Base-by-base conservation (phyloP, 2,113 vertebrate genomes). In the Poeciliopsis occidentalis region DNA sequence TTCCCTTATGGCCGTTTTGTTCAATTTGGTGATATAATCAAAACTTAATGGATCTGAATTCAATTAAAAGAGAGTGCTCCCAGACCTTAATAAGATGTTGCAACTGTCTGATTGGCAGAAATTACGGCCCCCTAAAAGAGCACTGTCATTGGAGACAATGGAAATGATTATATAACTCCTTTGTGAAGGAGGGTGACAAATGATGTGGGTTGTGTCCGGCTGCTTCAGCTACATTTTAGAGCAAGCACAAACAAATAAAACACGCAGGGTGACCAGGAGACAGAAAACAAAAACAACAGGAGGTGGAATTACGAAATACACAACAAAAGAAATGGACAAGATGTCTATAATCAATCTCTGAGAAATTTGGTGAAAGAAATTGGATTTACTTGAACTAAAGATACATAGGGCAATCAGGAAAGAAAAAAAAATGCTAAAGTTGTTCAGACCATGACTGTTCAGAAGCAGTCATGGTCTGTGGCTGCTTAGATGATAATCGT, bases 61-160 rank as follows among this genome's bases (percentile, higher is more conserved):
- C 13, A 67, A 44, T 41, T 44, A 26, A 15, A 27, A 29, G 26
- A 34, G 31, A 15, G 24, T 15, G 26, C n/a, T 15, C 27, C 12
- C 37, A 41, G 13, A 44, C n/a, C 12, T 17, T 67, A 26, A 44
- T 27, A 39, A 41, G 13, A 37, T 19, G 37, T 44, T 41, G 64
- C 37, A 67, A 27, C 37, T 66, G 64, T 57, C 64, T 67, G 37
- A 67, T 27, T 67, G 64, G 41, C 64, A 67, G 12, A 26, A 41
- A 41, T 39, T 13, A 26, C 26, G 13, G 64, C 44, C 2, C 34
- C 24, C 26, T 17, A 67, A 66, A 41, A 24, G 64, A 67, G 37
- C 26, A 15, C 64, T 44, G 64, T 27, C 37, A 67, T 39, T 39
- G 26, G 12, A 67, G 39, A 44, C 64, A 67, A 67, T 26, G 19